Evolutionary conservation across 2,113 vertebrate genomes (phyloP).

Genomic region (Hippocampus barbouri): DNA sequence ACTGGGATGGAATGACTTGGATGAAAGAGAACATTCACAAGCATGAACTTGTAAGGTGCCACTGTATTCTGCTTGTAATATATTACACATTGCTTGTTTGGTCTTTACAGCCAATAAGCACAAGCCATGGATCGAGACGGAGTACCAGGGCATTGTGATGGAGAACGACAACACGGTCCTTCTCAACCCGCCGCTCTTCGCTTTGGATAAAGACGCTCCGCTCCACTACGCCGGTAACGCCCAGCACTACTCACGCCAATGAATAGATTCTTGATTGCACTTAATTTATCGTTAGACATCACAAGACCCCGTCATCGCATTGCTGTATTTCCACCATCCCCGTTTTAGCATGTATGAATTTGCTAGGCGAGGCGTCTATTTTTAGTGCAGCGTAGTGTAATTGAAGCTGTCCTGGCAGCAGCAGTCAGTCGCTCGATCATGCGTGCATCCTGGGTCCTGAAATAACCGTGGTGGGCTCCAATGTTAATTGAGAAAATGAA

Average conservation of each 20-base stretch:
- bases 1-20: too few species aligned
- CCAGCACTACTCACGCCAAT: constrained; percentile 1
- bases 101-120: constrained; percentile 90
- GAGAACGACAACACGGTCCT: constrained; percentile 98
- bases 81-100: background rate
- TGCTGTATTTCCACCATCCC: constrained; percentile 6
- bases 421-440: constrained; percentile 38
- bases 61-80: background rate
- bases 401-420: constrained; percentile 42
- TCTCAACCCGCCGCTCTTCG: constrained; percentile 93
- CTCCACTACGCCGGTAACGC: constrained; percentile 90
- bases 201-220: constrained; percentile 95
- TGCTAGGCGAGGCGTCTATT: constrained; percentile 50
- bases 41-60: too few species aligned
- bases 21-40: too few species aligned
- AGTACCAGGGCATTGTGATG: constrained; percentile 98
- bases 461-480: constrained; percentile 50
- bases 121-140: constrained; percentile 98
- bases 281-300: background rate
- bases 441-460: constrained; percentile 33
- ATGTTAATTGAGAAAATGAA: constrained; percentile 41
- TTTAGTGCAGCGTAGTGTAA: constrained; percentile 58
- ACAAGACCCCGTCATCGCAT: constrained; percentile 8
- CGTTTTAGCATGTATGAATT: constrained; percentile 14
- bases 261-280: background rate